A percentile compares a stretch with the other conserved stretches of the same genome.
Evolutionary conservation across 2,113 vertebrate species (phyloP).

Genomic region (Stictonetta naevosa): DNA sequence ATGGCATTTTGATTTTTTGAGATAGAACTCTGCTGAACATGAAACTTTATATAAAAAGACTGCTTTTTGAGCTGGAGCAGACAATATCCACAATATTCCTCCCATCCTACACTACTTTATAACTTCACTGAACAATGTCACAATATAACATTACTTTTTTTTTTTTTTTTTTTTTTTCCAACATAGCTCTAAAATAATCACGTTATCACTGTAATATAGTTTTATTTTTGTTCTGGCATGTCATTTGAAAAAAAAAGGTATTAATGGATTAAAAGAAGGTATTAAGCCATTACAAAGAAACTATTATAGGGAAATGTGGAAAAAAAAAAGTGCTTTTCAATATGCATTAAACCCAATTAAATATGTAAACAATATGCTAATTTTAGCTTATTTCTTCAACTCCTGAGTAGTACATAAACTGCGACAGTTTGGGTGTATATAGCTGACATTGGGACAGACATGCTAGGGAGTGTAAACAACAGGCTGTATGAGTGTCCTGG

Average conservation of each 20-base stretch:
- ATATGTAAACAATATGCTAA: not conserved
- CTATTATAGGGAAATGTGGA: not conserved
- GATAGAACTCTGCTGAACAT: not conserved
- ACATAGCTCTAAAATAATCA: not conserved
- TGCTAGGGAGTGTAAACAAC: not conserved
- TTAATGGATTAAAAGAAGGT: not conserved
- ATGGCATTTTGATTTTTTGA: not conserved
- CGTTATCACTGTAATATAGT: not conserved
- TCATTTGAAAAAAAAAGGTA: not conserved
- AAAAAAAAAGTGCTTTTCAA: not conserved
- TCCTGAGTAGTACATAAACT: not conserved
- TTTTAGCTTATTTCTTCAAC: not conserved
- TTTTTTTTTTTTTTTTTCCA: not conserved
- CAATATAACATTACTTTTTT: not conserved
- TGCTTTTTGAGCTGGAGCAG: not conserved
- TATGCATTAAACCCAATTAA: not conserved
- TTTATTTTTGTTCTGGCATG: not conserved
- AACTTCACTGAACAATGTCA: not conserved
- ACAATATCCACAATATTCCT: not conserved
- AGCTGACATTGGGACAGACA: not conserved
- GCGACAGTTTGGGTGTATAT: not conserved
- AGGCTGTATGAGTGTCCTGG: not conserved
- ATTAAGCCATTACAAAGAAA: not conserved
- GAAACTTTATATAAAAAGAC: not conserved
- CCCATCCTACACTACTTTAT: not conserved